Evolutionary conservation across 23 tunicate genomes (phyloP), one percentile per base, ranked within the genome.

Genomic region (Halocynthia aurantium): DNA sequence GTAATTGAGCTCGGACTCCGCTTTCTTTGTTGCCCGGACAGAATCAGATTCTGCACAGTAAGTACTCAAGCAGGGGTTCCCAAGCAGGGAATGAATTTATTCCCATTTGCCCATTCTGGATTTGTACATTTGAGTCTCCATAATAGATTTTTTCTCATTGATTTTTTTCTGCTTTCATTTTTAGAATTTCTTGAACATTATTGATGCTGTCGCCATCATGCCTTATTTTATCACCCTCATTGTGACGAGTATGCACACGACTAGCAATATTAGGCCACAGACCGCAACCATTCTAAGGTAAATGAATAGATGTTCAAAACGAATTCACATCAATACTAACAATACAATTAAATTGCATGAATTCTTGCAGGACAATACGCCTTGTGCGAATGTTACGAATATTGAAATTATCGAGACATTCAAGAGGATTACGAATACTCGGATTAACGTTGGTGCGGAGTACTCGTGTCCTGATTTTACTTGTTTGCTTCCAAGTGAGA

Each of bases 321-420:
- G 19, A 73, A 79, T 70, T 52, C n/a, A 79, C 15, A 44, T 5
- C 81, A 31, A 31, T 31, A 31, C 44, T 31, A 31, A 31, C 2
- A 31, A 31, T 31, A 31, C 44, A 31, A 31, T 31, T 31, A 31
- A 31, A 31, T 31, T 31, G 44, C 44, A 31, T 31, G 44, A 31
- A 31, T 31, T 31, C 44, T 57, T 81, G 22, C 82, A 92, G 98
- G 57, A 92, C 92, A 6, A 86, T 92, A 11, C 92, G 98, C 0
- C 73, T 92, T 7, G 87, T 96, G 22, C 93, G 99, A 31, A 90
- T 90, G 97, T 61, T 96, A 62, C 85, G 99, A 21, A 90, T 96
- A n/a, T 78, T 96, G 71, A 96, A 96, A 62, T 57, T 96, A 52
- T 96, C 99, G 6, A 85, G 99, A n/a, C 94, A 96, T 75, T 96